Base-by-base conservation (phyloP, 2,797 vertebrate species). In the Columba guinea region DNA sequence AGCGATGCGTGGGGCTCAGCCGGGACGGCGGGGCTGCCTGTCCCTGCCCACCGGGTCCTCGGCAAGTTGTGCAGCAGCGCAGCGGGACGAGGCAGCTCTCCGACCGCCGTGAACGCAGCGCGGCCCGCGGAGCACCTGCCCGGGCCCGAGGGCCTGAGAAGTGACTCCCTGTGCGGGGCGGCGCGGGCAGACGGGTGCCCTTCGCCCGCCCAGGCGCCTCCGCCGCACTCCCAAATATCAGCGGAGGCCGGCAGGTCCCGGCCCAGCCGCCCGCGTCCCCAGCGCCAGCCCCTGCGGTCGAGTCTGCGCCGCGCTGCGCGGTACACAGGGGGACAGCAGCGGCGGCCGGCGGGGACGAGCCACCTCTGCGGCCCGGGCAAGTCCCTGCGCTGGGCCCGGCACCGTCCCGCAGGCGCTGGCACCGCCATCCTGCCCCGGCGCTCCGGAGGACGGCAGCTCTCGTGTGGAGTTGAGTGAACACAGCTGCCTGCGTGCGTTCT, bases 381-480 rank as follows among this genome's bases (percentile, higher is more conserved):
- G 52, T 30, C 52, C 24, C 70, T 11, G 27, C 7, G 13, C 51
- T 5, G 22, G 22, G n/a, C 22, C 30, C 18, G 30, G n/a, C 59
- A 3, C 18, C 18, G 34, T 44, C 55, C 71, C 18, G 44, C 41
- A 35, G 48, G n/a, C 13, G 10, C 58, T 60, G 74, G 58, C 18
- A 53, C 13, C 16, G 27, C 28, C 46, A 4, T 28, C 51, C 19
- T 26, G 9, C 32, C 23, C 37, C 26, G 22, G 52, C 21, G 18
- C 35, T 39, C 12, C 55, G 13, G 34, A 4, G 51, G 37, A 20
- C 58, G 3, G 10, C 69, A 5, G 53, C 48, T 34, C 27, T 18
- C 49, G 35, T 1, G 1, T 1, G 11, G 44, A 35, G 32, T 17
- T 8, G 64, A 22, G 44, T 2, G n/a, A 3, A 12, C 2, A 4